A percentile compares a stretch with the other conserved stretches of the same genome.
Conservation (phyloP, 2,113 vertebrate genomes). For the Daphoenositta chrysoptera region DNA sequence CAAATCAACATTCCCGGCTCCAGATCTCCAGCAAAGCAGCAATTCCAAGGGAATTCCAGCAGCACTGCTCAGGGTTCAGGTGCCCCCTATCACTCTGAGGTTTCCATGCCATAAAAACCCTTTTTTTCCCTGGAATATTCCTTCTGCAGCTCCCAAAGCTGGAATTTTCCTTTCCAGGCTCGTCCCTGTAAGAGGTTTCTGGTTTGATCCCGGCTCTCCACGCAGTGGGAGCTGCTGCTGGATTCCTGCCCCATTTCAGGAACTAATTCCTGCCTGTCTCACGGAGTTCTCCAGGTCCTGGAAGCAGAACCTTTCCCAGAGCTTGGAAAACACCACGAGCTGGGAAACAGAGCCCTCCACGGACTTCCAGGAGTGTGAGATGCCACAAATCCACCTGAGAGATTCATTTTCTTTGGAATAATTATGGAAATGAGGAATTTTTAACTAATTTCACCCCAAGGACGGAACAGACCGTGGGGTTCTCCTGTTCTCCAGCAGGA, state of each 20-base stretch:
- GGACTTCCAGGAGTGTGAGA: background rate
- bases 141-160: background rate
- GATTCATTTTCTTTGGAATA: background rate
- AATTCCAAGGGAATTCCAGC: background rate
- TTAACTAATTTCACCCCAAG: rapidly evolving
- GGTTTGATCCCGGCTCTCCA: background rate
- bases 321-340: background rate
- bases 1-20: background rate
- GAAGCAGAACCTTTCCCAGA: background rate
- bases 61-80: background rate
- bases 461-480: rapidly evolving
- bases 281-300: background rate
- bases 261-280: background rate
- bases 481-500: background rate
- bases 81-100: background rate
- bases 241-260: background rate
- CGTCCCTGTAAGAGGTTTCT: rapidly evolving
- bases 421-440: background rate
- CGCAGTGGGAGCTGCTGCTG: background rate
- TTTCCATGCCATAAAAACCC: background rate
- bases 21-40: background rate
- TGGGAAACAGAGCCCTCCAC: rapidly evolving
- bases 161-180: background rate
- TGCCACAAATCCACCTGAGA: rapidly evolving
- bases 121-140: background rate